Conservation (phyloP, 2,113 vertebrate genomes). For the Terrapene triunguis region DNA sequence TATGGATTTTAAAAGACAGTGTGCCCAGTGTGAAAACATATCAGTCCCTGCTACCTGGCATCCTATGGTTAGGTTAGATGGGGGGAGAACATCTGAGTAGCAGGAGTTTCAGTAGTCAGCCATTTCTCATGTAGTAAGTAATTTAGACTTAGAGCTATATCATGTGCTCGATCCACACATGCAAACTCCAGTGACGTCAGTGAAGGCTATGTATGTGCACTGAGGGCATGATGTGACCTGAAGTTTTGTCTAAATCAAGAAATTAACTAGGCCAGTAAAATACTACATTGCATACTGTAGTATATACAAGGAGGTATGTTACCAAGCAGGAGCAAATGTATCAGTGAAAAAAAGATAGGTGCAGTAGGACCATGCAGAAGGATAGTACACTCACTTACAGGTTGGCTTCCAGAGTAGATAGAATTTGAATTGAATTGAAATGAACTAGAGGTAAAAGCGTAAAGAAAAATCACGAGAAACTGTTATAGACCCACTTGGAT, state of each 20-base stretch:
- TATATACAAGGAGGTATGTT: background rate
- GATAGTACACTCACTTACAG: background rate
- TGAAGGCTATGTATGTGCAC: background rate
- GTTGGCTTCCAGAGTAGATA: background rate
- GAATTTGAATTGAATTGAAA: background rate
- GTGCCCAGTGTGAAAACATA: background rate
- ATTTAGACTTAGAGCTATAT: background rate
- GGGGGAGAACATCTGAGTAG: background rate
- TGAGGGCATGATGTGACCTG: background rate
- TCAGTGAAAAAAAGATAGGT: background rate
- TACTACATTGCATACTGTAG: background rate
- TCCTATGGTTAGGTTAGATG: background rate
- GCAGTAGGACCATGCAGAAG: background rate
- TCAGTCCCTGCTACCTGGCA: background rate
- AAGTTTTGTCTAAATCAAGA: background rate
- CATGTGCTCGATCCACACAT: background rate
- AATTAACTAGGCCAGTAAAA: background rate
- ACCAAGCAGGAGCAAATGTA: background rate
- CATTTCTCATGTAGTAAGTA: background rate
- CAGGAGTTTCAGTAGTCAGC: background rate
- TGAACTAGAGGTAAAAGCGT: background rate
- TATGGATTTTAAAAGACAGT: background rate
- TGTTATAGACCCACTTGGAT: background rate
- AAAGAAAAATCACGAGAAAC: background rate
- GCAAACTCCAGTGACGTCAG: background rate